These are phyloP conservation scores for Anthonomus grandis DNA, from an alignment of 1,140 invertebrate genomes.

Conservation along the genomic window DNA sequence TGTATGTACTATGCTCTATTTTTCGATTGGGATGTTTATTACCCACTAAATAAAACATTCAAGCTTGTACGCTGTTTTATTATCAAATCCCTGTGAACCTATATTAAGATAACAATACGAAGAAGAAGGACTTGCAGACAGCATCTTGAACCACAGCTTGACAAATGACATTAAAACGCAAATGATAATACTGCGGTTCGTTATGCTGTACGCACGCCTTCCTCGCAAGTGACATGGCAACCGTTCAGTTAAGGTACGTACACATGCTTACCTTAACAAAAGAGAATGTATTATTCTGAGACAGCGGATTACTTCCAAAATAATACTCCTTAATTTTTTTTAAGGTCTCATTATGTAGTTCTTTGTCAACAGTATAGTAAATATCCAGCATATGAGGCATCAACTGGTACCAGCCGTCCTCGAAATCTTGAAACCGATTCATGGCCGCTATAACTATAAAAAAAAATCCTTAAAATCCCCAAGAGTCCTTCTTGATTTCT, in stretches of 20 bases:
- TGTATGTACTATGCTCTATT: too few species aligned
- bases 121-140: background rate
- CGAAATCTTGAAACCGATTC: slow-evolving; percentile 49
- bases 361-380: slow-evolving; percentile 56
- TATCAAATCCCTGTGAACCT: too few species aligned
- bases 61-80: too few species aligned
- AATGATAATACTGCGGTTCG: too few species aligned
- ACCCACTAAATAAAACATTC: too few species aligned
- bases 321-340: slow-evolving; percentile 57
- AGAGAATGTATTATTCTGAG: slow-evolving; percentile 47
- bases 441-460: slow-evolving; percentile 16
- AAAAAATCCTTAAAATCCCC: background rate
- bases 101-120: background rate
- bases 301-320: slow-evolving; percentile 52
- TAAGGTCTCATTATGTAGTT: slow-evolving; percentile 48
- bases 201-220: too few species aligned
- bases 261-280: slow-evolving; percentile 44
- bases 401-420: slow-evolving; percentile 57
- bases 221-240: background rate
- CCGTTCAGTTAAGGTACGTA: background rate
- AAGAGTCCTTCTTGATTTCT: background rate
- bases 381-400: slow-evolving; percentile 59
- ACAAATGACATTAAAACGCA: background rate
- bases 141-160: too few species aligned
- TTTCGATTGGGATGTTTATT: too few species aligned